Evolutionary conservation across 2,888 invertebrate species (phyloP), one percentile per base, ranked within the genome.

Genomic region (Doris montereyensis): DNA sequence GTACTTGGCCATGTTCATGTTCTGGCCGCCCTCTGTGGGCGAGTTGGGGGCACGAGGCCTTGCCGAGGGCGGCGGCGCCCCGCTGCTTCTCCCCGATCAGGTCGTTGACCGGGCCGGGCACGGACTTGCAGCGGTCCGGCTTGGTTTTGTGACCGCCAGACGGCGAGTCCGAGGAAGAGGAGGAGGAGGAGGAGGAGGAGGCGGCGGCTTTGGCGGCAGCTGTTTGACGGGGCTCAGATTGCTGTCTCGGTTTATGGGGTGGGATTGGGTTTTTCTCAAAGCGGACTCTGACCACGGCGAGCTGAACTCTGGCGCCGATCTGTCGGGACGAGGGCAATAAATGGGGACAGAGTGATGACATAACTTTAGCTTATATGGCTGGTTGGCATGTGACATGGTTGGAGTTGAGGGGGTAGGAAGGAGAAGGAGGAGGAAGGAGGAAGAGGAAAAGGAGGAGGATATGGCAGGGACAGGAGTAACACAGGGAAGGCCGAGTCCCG

Each of bases 221-320:
- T 5, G 17, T 17, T 41, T 41, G 8, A 70, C 52, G 30, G 82
- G 82, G 17, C 80, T 81, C 70, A 79, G 67, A 70, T 80, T 76
- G 62, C 81, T 82, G 77, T 82, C 86, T 76, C 86, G 84, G 24
- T 92, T 91, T 77, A 87, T 87, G 62, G 93, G 92, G 85, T 92
- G 91, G 76, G 93, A 93, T 81, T 92, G 88, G 13, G 92, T 92
- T 91, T 93, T 93, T 83, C 93, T 90, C 77, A 92, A 87, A 57
- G 92, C 89, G 81, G 93, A 92, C 87, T 93, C 93, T 75, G 84
- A 85, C 91, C 92, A 92, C 21, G 62, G 5, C 24, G 24, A 21
- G 13, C 28, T 88, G 78, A 92, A 86, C 81, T 92, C 91, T 41
- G 91, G 91, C 30, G 91, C 89, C 62, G 91, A 91, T 79, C 91